Evolutionary conservation across 2,797 vertebrate genomes (phyloP), one percentile per base, ranked within the genome.

Genomic region (Hydrocynus forskahlii): DNA sequence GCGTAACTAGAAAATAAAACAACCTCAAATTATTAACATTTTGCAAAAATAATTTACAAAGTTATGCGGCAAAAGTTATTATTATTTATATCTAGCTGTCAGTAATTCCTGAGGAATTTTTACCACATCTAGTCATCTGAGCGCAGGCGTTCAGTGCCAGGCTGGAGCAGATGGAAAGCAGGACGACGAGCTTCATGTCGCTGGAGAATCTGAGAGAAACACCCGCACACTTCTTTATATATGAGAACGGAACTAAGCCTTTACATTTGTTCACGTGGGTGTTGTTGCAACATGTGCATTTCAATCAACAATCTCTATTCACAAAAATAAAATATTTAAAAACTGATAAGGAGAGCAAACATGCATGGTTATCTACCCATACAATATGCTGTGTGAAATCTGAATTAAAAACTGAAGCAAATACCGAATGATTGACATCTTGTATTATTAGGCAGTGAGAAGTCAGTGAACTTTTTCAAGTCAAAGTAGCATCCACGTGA

Each of bases 161-260:
- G 14, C 40, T 23, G 8, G 67, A 69, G 12, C 67, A 48, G 67
- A 69, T 21, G 45, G 67, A 69, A n/a, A 69, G 21, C 67, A 69
- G 45, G 13, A 69, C 17, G 5, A 69, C 10, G 21, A 50, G 67
- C 67, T 69, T 69, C 67, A 69, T 69, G 67, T 69, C 50, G 64
- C 9, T 45, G 67, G 10, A 48, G n/a, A 23, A 50, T 23, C 0
- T 48, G 43, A 21, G 67, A 23, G 4, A 12, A 45, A 50, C n/a
- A 50, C 67, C 9, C 16, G 38, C 23, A 7, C 25, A 14, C 29
- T 64, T 19, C 19, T 16, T 66, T 40, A 66, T 66, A 40, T n/a
- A n/a, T 63, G 29, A 66, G 35, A 66, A 13, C n/a, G 67, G 43
- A 23, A n/a, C 50, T 6, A 5, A 2, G 35, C 9, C 13, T 68